phyloP scores from a whole-genome alignment of 2,797 vertebrate species.

The Cuniculus paca region DNA sequence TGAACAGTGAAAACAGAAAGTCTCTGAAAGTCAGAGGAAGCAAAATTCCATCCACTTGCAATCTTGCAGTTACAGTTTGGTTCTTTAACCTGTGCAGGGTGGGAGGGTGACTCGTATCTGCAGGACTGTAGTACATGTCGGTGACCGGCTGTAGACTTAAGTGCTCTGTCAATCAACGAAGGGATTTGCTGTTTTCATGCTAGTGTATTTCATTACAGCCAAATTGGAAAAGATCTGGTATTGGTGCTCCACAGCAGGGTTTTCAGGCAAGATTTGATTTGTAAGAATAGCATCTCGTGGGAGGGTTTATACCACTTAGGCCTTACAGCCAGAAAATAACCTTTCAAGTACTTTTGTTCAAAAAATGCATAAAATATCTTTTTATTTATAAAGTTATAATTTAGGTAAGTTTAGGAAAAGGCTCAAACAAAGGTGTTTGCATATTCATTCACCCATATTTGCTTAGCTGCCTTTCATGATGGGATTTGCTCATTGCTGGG shows the following conservation, averaged over 20 bases:
- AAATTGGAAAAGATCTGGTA: background rate
- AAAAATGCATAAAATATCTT: background rate
- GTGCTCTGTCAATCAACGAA: slow-evolving; percentile 10
- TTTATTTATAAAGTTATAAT: background rate
- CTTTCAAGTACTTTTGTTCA: slow-evolving; percentile 30
- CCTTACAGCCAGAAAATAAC: background rate
- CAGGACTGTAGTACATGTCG: background rate
- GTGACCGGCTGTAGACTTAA: background rate
- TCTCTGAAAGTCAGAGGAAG: slow-evolving; percentile 25
- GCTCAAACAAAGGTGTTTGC: background rate
- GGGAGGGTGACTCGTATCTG: background rate
- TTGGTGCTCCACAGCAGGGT: background rate
- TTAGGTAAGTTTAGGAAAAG: background rate
- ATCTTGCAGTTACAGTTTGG: background rate
- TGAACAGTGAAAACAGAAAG: slow-evolving; percentile 45
- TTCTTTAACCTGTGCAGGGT: background rate
- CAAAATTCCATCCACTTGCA: background rate
- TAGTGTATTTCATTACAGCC: slow-evolving; percentile 16
- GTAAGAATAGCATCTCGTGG: rapidly evolving
- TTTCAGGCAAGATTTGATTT: slow-evolving; percentile 48
- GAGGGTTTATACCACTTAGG: background rate
- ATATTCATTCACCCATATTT: background rate
- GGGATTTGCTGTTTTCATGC: background rate
- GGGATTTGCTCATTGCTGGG: background rate
- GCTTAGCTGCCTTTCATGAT: background rate